Percentiles rank a stretch among this genome's conserved stretches.
Conservation (phyloP, 1,140 invertebrate species). For the Nilaparvata lugens region DNA sequence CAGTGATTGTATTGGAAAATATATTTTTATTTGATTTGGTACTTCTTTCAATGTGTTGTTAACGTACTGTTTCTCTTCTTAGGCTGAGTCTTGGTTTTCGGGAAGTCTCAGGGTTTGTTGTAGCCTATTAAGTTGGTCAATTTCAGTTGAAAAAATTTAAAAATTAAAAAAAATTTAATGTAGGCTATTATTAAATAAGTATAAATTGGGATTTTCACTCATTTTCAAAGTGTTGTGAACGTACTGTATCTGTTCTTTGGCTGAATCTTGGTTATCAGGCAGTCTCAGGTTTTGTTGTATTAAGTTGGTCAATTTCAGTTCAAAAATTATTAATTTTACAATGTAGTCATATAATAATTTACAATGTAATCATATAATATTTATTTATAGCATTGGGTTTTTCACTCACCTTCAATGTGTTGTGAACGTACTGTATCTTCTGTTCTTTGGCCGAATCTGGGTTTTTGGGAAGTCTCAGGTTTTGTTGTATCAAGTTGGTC, state of each 20-base stretch:
- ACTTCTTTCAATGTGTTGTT: conserved; percentile 17
- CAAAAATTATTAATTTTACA: too few relatives aligned
- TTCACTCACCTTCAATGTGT: conserved; percentile 17
- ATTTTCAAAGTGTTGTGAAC: conserved; percentile 17
- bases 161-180: too few relatives aligned
- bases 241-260: neutral
- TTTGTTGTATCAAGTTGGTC: conserved; percentile 44
- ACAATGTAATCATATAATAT: too few relatives aligned
- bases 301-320: conserved; percentile 50
- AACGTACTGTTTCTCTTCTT: neutral
- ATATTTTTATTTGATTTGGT: too few relatives aligned
- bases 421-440: conserved; percentile 1
- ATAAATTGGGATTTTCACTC: too few relatives aligned
- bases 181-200: too few relatives aligned
- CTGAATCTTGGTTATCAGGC: neutral
- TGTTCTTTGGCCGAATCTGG: neutral
- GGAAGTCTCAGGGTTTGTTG: conserved; percentile 29
- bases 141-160: too few relatives aligned
- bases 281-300: conserved; percentile 35
- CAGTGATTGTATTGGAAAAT: too few relatives aligned
- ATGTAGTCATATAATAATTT: too few relatives aligned
- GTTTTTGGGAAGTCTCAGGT: conserved; percentile 9
- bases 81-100: neutral
- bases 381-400: too few relatives aligned
- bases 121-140: too few relatives aligned